phyloP scores from a whole-genome alignment of 2,888 invertebrate species.

The Ditylenchus weischeri region DNA sequence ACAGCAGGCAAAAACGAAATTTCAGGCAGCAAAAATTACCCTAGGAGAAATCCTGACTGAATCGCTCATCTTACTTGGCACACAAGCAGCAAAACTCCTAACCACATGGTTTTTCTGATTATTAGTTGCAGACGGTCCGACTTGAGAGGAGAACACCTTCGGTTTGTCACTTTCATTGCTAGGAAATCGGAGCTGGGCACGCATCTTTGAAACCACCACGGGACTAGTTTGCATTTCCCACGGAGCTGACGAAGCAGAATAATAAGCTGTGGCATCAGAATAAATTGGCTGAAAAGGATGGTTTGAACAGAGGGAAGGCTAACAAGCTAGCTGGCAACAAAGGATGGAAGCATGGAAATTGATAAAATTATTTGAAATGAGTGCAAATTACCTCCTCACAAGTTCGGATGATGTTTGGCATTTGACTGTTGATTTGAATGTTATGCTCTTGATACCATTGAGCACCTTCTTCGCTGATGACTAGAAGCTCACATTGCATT shows the following conservation, averaged over 20 bases:
- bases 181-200: too few species aligned
- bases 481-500: constrained; percentile 76
- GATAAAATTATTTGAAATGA: background rate
- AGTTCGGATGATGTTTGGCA: constrained; percentile 6
- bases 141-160: too few species aligned
- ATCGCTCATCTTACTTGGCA: too few species aligned
- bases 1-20: too few species aligned
- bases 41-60: too few species aligned
- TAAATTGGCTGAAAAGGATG: background rate
- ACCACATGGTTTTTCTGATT: too few species aligned
- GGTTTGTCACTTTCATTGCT: too few species aligned
- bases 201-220: too few species aligned
- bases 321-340: background rate
- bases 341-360: background rate
- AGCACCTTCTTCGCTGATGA: constrained; percentile 75
- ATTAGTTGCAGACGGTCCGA: too few species aligned
- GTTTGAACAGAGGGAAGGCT: constrained; percentile 1
- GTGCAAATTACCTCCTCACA: background rate
- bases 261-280: background rate
- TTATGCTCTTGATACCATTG: constrained; percentile 65
- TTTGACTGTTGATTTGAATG: background rate
- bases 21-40: too few species aligned
- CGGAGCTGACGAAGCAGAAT: background rate
- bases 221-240: too few species aligned
- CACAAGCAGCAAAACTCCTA: too few species aligned